phyloP scores from a whole-genome alignment of 2,888 invertebrate species.

The Rhamphomyia laevipes region DNA sequence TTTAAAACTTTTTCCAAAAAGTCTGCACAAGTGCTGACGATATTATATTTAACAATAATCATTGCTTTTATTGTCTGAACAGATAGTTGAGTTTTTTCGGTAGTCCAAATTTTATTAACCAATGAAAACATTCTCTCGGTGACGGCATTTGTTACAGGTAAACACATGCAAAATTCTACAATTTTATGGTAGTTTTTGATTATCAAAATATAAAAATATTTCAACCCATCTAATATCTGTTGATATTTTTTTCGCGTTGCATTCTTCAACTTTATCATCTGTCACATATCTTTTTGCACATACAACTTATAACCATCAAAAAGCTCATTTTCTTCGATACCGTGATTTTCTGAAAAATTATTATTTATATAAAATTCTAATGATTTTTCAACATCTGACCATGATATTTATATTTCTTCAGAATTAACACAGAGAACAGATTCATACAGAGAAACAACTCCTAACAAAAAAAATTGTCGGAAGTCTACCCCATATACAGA shows the following conservation, averaged over 20 bases:
- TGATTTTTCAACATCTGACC: background rate
- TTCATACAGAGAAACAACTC: no score
- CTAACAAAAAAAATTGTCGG: no score
- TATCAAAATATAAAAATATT: background rate
- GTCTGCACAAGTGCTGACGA: background rate
- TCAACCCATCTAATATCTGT: background rate
- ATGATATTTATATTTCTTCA: background rate
- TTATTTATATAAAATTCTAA: background rate
- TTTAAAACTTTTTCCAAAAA: background rate
- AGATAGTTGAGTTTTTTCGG: slow-evolving; percentile 3
- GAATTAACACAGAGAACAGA: no score
- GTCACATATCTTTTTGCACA: slow-evolving; percentile 3
- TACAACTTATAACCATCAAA: slow-evolving; percentile 7
- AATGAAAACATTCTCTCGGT: slow-evolving; percentile 5
- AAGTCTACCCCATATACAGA: no score
- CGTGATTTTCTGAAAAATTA: background rate
- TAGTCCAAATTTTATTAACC: slow-evolving; percentile 3
- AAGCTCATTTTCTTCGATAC: slow-evolving; percentile 2
- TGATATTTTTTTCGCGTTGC: slow-evolving; percentile 2
- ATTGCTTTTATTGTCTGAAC: slow-evolving; percentile 4
- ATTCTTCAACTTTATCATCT: slow-evolving; percentile 1
- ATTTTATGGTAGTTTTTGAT: background rate
- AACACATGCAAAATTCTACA: slow-evolving; percentile 3
- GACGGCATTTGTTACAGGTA: slow-evolving; percentile 4
- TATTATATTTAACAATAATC: slow-evolving; percentile 2